phyloP scores from a whole-genome alignment of 2,797 vertebrate genomes.

The Eidolon dupreanum region DNA sequence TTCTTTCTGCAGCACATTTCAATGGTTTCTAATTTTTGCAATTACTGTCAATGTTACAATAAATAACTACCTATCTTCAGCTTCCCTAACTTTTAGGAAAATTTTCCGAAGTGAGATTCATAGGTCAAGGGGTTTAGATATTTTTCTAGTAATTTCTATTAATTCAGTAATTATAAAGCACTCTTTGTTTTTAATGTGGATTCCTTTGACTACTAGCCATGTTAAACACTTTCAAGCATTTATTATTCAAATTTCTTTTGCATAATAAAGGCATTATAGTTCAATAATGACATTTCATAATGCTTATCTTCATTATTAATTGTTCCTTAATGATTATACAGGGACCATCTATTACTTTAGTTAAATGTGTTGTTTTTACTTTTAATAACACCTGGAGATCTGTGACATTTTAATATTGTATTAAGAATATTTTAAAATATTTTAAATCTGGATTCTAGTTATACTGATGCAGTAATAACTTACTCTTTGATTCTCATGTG shows the following conservation, averaged over 20 bases:
- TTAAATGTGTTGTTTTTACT: slow-evolving; percentile 23
- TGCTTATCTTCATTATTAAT: slow-evolving; percentile 3
- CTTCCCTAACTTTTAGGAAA: neutral
- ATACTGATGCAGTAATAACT: neutral
- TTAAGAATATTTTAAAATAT: neutral
- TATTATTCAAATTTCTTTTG: slow-evolving; percentile 30
- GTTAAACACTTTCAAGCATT: slow-evolving; percentile 18
- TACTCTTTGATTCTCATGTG: neutral
- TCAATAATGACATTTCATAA: neutral
- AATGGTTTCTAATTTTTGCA: slow-evolving; percentile 10
- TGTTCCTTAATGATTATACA: neutral
- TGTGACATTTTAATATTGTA: neutral
- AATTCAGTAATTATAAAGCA: slow-evolving; percentile 28
- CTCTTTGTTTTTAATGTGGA: neutral
- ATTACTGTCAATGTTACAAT: neutral
- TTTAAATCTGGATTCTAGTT: neutral
- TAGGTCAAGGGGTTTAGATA: neutral
- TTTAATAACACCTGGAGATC: neutral
- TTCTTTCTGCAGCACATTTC: neutral
- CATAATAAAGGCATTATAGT: slow-evolving; percentile 2
- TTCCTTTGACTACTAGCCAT: neutral
- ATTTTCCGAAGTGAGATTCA: neutral
- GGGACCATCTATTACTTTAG: neutral
- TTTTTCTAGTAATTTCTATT: slow-evolving; percentile 18
- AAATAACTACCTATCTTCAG: neutral